These are phyloP conservation scores for Tyto alba DNA, from an alignment of 2,113 vertebrate genomes.

Conservation along the genomic window DNA sequence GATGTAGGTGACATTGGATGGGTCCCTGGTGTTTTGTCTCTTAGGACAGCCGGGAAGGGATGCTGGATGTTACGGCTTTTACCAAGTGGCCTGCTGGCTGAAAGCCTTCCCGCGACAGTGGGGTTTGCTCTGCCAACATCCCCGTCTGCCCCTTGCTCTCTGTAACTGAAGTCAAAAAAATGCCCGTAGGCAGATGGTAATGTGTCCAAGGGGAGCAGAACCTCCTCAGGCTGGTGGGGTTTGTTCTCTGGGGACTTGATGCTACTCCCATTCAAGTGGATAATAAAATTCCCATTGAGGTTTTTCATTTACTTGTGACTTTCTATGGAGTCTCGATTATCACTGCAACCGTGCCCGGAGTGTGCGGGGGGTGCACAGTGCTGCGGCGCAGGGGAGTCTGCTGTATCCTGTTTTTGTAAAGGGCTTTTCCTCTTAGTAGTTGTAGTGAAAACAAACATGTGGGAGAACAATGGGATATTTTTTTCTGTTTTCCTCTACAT, in stretches of 20 bases:
- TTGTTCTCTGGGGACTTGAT: not conserved
- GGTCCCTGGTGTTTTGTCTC: not conserved
- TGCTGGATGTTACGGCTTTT: not conserved
- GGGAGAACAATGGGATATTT: conserved; percentile 59
- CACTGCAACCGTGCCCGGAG: not conserved
- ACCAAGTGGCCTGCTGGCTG: not conserved
- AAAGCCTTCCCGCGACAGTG: rapidly evolving
- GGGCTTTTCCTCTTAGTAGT: conserved; percentile 59
- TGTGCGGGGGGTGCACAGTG: not conserved
- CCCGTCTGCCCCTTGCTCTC: rapidly evolving
- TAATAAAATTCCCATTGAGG: not conserved
- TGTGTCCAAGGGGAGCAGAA: not conserved
- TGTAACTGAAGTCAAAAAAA: not conserved
- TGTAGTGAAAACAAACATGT: conserved; percentile 60
- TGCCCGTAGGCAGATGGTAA: not conserved
- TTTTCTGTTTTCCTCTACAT: conserved; percentile 41
- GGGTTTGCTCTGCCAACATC: not conserved
- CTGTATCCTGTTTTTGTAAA: conserved; percentile 65
- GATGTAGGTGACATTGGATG: not conserved
- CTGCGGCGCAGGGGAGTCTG: not conserved
- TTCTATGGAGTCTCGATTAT: not conserved
- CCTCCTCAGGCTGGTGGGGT: not conserved
- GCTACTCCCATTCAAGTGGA: not conserved
- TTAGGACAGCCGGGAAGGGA: not conserved
- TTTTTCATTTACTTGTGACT: not conserved